Base-by-base conservation (phyloP, 1,140 invertebrate species). In the Hyles euphorbiae region DNA sequence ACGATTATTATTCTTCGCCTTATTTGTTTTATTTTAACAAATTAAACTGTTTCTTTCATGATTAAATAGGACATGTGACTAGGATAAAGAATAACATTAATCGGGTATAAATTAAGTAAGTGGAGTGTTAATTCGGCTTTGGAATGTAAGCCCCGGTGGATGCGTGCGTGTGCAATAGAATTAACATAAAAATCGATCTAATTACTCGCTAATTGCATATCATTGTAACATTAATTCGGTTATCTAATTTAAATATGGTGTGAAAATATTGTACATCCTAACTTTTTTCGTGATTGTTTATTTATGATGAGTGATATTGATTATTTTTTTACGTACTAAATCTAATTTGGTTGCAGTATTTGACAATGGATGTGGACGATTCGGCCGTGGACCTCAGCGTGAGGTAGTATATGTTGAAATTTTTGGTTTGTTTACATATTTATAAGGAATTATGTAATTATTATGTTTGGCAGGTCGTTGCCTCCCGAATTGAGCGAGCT, bases 381-480 rank as follows among this genome's bases (percentile, higher is more conserved):
- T 91, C 93, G 12, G 93, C 93, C 45, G 93, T 94, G 49, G 93
- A 95, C 88, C 88, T 95, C 54, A 95, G 94, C 85, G 92, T 95
- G 65, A 93, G 93, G 94, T 95, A 90, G 89, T 55, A 50, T 46
- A 58, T 36, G 9, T 53, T 53, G n/a, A 10, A 56, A 49, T 4
- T 43, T 53, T 22, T 56, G 36, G 34, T 34, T 51, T n/a, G 33
- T 34, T 33, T 33, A 33, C 0, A 51, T 3, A n/a, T 8, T 36
- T 45, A 45, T 36, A 8, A 40, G 10, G 43, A 53, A 61, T 61
- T 56, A 53, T 54, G 58, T 64, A 65, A 71, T 65, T 68, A 56
- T 58, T 53, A 65, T 63, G 34, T 58, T 69, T 32, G 36, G 36
- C 63, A 90, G 89, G 68, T 83, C 89, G n/a, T 67, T 90, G 57